Percentiles rank a stretch among this genome's conserved stretches.
Evolutionary conservation across 2,888 invertebrate genomes (phyloP).

Genomic region (Melipona beecheii): DNA sequence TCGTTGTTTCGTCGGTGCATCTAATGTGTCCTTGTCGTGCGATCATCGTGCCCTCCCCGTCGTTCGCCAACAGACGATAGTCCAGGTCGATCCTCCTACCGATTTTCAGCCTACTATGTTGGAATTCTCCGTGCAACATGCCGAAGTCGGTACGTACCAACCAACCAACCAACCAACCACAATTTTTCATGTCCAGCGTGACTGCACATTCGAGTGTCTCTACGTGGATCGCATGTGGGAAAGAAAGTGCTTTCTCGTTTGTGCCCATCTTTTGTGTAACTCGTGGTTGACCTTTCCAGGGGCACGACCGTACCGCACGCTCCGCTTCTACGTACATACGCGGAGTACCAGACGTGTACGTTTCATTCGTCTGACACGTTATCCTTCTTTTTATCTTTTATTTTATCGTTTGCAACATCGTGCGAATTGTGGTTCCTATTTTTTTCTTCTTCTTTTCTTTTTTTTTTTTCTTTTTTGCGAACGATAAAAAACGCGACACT

Average conservation of each 20-base stretch:
- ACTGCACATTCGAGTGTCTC: background rate
- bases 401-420: no score
- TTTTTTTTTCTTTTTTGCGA: background rate
- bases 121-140: conserved; percentile 74
- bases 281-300: conserved; percentile 40
- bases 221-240: conserved; percentile 54
- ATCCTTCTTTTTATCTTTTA: no score
- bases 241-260: conserved; percentile 67
- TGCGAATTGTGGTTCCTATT: no score
- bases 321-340: background rate
- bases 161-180: background rate
- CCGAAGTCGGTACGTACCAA: conserved; percentile 74
- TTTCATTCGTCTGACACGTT: background rate
- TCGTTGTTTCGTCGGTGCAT: conserved; percentile 26
- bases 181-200: conserved; percentile 28
- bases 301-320: conserved; percentile 14
- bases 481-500: background rate
- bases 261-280: conserved; percentile 52
- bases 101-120: conserved; percentile 69
- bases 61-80: conserved; percentile 36
- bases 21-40: conserved; percentile 46
- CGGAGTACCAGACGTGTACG: no score
- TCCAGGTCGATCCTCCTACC: conserved; percentile 36
- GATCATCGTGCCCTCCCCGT: conserved; percentile 17
- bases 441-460: no score